Base-by-base conservation (phyloP, 2,113 vertebrate genomes). In the Ptilonorhynchus violaceus region DNA sequence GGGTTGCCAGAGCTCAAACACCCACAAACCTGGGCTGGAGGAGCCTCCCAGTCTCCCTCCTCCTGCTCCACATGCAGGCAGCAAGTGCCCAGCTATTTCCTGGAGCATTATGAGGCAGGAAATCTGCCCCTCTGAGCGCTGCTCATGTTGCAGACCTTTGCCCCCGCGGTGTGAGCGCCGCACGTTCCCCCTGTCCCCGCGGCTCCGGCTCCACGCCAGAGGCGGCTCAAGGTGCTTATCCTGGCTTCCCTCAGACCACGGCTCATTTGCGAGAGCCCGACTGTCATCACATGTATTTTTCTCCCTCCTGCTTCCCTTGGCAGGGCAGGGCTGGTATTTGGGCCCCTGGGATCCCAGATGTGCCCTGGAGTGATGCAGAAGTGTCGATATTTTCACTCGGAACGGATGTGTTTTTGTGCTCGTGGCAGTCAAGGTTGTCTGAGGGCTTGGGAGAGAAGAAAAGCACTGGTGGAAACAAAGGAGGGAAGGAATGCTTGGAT, bases 211-310 rank as follows among this genome's bases (percentile, higher is more conserved):
- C 58, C 2, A 0, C 10, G 2, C 11, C 56, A 2, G 46, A 52
- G 68, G 27, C 7, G 0, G 4, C 33, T 19, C 24, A 11, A 78
- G 94, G 49, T 17, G 50, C 53, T 95, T 56, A 16, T 58, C 46
- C 92, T 92, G 89, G 44, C 88, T 91, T 69, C 55, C 72, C 79
- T 94, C 89, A 93, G 62, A 58, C 58, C 94, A 66, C 77, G 53
- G 76, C 49, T 95, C 70, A 47, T 95, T 94, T 96, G 55, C 85
- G 58, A 76, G 30, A 85, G 33, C 53, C 59, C 50, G 28, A 85
- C 89, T 95, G 92, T 96, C 94, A 93, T 83, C 96, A 88, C 96
- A 42, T 95, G 88, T 88, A 39, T 95, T 95, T 96, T 93, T 77
- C 93, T 93, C 92, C 81, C 74, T 82, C 37, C 1, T 85, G 87